Evolutionary conservation across 2,113 vertebrate genomes (phyloP).

Genomic region (Hucho hucho): DNA sequence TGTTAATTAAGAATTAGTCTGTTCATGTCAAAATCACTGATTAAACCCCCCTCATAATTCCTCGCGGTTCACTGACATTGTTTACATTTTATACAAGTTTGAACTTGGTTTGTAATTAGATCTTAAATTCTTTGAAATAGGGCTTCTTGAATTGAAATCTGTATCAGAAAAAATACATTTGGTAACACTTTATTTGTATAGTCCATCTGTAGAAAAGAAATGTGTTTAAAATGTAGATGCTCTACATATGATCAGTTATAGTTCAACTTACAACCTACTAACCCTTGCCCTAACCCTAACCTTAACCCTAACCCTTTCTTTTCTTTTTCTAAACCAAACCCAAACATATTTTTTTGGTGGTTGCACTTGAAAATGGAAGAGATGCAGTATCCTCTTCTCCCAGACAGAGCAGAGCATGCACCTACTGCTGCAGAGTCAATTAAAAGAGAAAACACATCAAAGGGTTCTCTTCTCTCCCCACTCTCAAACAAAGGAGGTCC

Average conservation of each 20-base stretch:
- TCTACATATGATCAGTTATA: no score
- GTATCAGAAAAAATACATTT: no score
- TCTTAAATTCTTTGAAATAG: constrained; percentile 21
- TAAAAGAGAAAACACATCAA: constrained; percentile 74
- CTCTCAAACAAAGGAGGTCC: constrained; percentile 72
- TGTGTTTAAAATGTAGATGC: no score
- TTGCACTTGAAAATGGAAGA: constrained; percentile 25
- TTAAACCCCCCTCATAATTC: neutral
- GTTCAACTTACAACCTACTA: no score
- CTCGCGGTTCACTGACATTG: no score
- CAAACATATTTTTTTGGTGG: constrained; percentile 12
- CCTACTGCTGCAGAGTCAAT: constrained; percentile 66
- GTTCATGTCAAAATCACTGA: neutral
- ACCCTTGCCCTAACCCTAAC: no score
- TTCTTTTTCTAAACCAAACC: no score
- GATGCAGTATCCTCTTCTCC: constrained; percentile 22
- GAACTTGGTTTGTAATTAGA: neutral
- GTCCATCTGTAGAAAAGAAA: no score
- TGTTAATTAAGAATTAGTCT: no score
- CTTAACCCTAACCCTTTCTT: no score
- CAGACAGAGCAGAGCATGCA: constrained; percentile 25
- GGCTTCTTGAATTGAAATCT: neutral
- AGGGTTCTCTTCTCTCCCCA: constrained; percentile 59
- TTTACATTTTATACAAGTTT: neutral
- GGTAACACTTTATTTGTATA: no score